Conservation (phyloP, 2,888 invertebrate species). For the Parascotia fuliginaria region DNA sequence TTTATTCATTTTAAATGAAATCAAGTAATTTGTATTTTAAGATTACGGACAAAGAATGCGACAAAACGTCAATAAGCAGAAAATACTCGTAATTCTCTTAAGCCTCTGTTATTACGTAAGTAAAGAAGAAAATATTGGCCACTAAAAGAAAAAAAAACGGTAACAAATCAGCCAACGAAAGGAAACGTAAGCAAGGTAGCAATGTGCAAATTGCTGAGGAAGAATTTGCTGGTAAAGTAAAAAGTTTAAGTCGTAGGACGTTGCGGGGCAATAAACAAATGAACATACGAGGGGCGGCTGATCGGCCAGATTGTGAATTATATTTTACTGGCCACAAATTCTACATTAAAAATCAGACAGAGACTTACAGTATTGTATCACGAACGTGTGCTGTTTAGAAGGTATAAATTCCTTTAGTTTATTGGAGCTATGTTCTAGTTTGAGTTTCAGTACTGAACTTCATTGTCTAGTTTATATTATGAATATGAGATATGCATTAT, state of each 20-base stretch:
- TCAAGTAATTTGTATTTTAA: too few relatives aligned
- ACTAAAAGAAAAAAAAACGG: slow-evolving; percentile 55
- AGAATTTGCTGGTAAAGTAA: slow-evolving; percentile 41
- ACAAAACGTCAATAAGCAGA: slow-evolving; percentile 24
- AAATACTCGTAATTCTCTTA: slow-evolving; percentile 32
- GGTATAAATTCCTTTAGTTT: slow-evolving; percentile 42
- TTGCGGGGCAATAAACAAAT: slow-evolving; percentile 76
- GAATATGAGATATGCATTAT: not conserved
- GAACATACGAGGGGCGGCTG: slow-evolving; percentile 69
- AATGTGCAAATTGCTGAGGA: slow-evolving; percentile 61
- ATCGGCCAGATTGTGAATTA: slow-evolving; percentile 71
- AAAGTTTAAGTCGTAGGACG: slow-evolving; percentile 49
- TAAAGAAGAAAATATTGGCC: slow-evolving; percentile 61
- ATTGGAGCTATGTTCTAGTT: slow-evolving; percentile 27
- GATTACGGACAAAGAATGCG: too few relatives aligned
- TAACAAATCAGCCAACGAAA: slow-evolving; percentile 74
- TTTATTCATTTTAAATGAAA: too few relatives aligned
- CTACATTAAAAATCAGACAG: slow-evolving; percentile 47
- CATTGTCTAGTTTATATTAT: slow-evolving; percentile 22
- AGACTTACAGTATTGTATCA: slow-evolving; percentile 42
- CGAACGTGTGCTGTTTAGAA: slow-evolving; percentile 43
- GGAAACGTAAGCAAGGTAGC: slow-evolving; percentile 73
- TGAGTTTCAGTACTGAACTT: slow-evolving; percentile 24
- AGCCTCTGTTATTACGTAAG: slow-evolving; percentile 66
- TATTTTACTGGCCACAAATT: slow-evolving; percentile 59